Evolutionary conservation across 2,888 invertebrate species (phyloP).

Genomic region (Caenorhabditis sulstoni): DNA sequence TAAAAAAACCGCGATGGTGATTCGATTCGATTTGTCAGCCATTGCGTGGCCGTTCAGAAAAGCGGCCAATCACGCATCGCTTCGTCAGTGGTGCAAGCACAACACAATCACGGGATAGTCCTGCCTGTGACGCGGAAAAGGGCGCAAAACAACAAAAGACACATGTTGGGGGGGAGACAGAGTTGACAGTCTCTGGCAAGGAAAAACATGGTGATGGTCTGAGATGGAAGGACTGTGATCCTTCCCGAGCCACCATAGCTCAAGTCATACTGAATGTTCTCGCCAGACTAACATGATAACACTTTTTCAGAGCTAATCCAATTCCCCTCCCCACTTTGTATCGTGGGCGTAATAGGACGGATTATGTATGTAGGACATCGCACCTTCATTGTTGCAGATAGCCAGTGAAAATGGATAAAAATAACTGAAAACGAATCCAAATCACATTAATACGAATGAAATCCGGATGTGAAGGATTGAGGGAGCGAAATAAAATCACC

Average conservation of each 20-base stretch:
- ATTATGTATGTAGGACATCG: not conserved
- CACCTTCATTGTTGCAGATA: not conserved
- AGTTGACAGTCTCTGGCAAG: not conserved
- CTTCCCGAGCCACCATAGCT: no score
- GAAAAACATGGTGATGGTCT: no score
- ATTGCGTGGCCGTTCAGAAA: not conserved
- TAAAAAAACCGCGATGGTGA: not conserved
- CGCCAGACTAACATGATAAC: no score
- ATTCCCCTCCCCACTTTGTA: not conserved
- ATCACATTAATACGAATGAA: not conserved
- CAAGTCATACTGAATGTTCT: no score
- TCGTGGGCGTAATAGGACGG: not conserved
- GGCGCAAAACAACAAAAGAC: not conserved
- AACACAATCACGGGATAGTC: conserved; percentile 36
- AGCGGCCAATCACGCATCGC: conserved; percentile 5
- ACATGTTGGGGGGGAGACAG: not conserved
- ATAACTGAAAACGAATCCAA: not conserved
- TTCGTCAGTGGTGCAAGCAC: conserved; percentile 23
- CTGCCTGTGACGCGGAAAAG: conserved; percentile 14
- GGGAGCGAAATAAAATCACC: not conserved
- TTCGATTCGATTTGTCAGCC: no score
- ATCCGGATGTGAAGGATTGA: not conserved
- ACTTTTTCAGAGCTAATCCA: not conserved
- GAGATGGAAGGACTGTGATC: no score
- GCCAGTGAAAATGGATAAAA: not conserved